These are phyloP conservation scores for Orchestes rusci DNA, from an alignment of 2,888 invertebrate genomes.

Conservation along the genomic window DNA sequence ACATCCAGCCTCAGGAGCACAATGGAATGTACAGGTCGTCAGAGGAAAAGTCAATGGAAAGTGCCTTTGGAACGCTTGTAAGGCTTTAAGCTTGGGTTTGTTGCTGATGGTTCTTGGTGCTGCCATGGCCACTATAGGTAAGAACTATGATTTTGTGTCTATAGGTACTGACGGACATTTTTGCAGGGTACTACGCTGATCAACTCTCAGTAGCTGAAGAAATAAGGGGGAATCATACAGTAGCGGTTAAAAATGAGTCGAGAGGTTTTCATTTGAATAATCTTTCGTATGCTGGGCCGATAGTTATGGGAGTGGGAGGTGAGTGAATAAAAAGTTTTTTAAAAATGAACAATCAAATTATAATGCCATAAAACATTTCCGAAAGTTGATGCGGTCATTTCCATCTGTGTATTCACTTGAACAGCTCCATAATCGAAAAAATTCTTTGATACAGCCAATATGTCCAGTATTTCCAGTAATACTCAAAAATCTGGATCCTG, in stretches of 20 bases:
- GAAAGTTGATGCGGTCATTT: too few species aligned
- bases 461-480: too few species aligned
- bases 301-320: constrained; percentile 96
- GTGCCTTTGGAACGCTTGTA: constrained; percentile 91
- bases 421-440: too few species aligned
- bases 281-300: constrained; percentile 92
- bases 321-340: constrained; percentile 23
- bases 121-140: constrained; percentile 89
- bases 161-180: constrained; percentile 4
- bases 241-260: constrained; percentile 73
- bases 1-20: constrained; percentile 72
- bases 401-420: too few species aligned
- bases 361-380: too few species aligned
- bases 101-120: constrained; percentile 82
- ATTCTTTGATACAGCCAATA: too few species aligned
- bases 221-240: constrained; percentile 68
- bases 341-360: neutral
- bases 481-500: too few species aligned
- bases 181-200: constrained; percentile 75
- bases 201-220: constrained; percentile 72
- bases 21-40: constrained; percentile 82
- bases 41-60: constrained; percentile 80
- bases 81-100: constrained; percentile 81
- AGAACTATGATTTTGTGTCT: too few species aligned
- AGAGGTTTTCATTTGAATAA: constrained; percentile 81